A percentile compares a stretch with the other conserved stretches of the same genome.
Conservation (phyloP, 2,797 vertebrate genomes). For the Schizopygopsis malacanthus region DNA sequence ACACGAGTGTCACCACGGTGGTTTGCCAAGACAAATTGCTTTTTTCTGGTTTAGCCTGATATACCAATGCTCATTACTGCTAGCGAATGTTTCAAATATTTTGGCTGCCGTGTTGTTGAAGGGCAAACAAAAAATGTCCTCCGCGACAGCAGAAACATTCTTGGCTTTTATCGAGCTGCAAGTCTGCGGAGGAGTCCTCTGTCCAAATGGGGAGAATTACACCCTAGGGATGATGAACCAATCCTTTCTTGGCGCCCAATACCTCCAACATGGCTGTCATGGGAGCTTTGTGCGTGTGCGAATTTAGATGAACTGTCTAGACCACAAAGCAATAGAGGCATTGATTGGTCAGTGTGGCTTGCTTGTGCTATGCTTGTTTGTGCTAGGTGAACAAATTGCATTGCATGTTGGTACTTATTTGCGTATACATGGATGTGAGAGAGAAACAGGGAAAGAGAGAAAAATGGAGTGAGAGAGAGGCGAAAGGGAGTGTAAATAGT, state of each 20-base stretch:
- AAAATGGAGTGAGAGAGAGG: not conserved
- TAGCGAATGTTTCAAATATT: conserved; percentile 13
- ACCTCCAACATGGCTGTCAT: conserved; percentile 33
- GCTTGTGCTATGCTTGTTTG: not conserved
- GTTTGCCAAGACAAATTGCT: conserved; percentile 32
- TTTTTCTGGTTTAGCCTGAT: conserved; percentile 17
- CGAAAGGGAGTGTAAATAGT: conserved; percentile 23
- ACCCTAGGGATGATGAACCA: conserved; percentile 47
- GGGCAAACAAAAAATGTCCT: conserved; percentile 25
- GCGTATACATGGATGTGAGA: not conserved
- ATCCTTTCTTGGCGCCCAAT: conserved; percentile 38
- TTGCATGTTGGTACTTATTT: not conserved
- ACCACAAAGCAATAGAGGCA: conserved; percentile 18
- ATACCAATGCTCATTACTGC: conserved; percentile 18
- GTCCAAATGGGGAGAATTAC: conserved; percentile 31
- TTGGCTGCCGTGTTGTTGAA: not conserved
- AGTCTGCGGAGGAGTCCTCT: conserved; percentile 10
- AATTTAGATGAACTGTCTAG: conserved; percentile 44
- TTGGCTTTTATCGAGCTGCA: conserved; percentile 24
- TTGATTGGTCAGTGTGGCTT: conserved; percentile 33
- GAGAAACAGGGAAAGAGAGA: not conserved
- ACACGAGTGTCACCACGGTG: conserved; percentile 6
- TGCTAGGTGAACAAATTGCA: not conserved
- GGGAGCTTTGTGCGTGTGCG: not conserved
- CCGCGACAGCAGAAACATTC: conserved; percentile 17